These are phyloP conservation scores for Rhopalosiphum maidis DNA, from an alignment of 1,140 invertebrate genomes.

Conservation along the genomic window DNA sequence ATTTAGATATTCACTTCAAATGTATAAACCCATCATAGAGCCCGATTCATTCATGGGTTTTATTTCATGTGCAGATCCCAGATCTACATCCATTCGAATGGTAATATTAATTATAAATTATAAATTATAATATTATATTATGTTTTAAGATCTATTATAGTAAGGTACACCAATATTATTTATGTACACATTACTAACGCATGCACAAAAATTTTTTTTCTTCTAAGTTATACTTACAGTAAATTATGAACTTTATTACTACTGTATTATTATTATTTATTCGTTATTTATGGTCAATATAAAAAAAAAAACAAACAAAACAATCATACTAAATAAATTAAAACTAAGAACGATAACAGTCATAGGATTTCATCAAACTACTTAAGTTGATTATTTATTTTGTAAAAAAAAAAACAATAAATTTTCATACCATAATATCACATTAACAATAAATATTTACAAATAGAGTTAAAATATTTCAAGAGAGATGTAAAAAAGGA, in stretches of 20 bases:
- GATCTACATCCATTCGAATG: no score
- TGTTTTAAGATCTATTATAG: background rate
- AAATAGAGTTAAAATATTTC: background rate
- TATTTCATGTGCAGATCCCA: no score
- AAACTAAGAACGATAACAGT: background rate
- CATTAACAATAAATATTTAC: background rate
- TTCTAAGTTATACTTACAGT: background rate
- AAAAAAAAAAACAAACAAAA: background rate
- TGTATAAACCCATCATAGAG: no score
- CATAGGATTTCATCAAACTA: background rate
- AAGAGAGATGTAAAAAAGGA: background rate
- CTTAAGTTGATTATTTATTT: background rate
- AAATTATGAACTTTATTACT: background rate
- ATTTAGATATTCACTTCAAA: no score
- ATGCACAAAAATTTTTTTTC: background rate
- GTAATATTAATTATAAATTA: no score
- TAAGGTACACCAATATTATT: background rate
- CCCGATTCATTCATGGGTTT: no score
- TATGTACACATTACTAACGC: background rate
- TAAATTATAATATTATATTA: background rate
- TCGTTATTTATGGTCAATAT: background rate
- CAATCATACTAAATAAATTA: background rate
- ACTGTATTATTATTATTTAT: background rate
- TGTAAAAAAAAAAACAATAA: background rate
- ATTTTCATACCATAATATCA: background rate